These are phyloP conservation scores for Bombus fervidus DNA, from an alignment of 1,140 invertebrate species.

Conservation along the genomic window DNA sequence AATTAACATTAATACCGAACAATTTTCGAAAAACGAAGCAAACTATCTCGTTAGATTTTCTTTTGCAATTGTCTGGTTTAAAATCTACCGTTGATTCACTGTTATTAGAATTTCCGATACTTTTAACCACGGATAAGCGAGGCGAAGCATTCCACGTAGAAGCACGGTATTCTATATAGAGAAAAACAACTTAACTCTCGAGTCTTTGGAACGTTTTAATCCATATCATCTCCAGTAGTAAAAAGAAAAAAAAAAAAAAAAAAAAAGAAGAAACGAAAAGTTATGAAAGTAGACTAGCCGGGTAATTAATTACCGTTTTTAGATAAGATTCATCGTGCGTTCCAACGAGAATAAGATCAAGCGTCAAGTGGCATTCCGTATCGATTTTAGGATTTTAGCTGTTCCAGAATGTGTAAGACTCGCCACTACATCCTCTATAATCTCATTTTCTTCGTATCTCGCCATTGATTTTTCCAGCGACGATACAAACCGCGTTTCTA, in stretches of 20 bases:
- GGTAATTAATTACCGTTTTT: not conserved
- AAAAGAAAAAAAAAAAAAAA: too few species aligned
- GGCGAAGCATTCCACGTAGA: not conserved
- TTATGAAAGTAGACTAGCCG: not conserved
- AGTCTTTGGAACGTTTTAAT: not conserved
- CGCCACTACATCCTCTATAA: not conserved
- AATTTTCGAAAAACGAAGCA: not conserved
- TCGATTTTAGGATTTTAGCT: not conserved
- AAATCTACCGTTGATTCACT: not conserved
- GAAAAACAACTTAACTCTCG: not conserved
- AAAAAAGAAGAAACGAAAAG: too few species aligned
- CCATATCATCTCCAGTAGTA: not conserved
- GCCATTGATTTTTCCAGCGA: not conserved
- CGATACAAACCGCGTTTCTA: too few species aligned
- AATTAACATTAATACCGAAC: too few species aligned
- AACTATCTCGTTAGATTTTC: not conserved
- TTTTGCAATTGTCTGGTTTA: not conserved
- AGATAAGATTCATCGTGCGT: not conserved
- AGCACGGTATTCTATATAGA: too few species aligned
- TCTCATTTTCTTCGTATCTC: conserved; percentile 1
- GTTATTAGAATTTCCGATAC: not conserved
- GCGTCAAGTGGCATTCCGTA: not conserved
- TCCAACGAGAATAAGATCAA: not conserved
- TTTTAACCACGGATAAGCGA: not conserved
- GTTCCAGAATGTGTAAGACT: not conserved